Conservation (phyloP, 53 echinoderm and acorn worm genomes). For the Crossaster papposus region DNA sequence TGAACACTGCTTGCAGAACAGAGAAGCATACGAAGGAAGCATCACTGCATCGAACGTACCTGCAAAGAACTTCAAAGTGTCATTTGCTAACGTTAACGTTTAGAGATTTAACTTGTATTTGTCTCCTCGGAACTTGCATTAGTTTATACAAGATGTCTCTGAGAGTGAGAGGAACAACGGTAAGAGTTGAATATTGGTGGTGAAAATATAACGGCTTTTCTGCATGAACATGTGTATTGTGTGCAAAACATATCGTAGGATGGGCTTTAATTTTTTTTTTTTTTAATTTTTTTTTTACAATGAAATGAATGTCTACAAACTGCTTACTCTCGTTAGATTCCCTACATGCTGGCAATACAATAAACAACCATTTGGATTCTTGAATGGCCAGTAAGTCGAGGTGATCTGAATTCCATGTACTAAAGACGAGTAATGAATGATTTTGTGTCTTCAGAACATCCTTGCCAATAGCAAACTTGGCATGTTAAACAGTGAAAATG, state of each 20-base stretch:
- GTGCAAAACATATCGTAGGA: not conserved
- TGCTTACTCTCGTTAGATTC: too few relatives aligned
- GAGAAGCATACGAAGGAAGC: not conserved
- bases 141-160: slow-evolving; percentile 19
- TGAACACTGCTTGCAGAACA: not conserved
- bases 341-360: not conserved
- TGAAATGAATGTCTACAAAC: too few relatives aligned
- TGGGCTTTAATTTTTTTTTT: too few relatives aligned
- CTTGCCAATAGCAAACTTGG: slow-evolving; percentile 42
- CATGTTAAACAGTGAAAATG: slow-evolving; percentile 65
- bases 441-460: slow-evolving; percentile 19
- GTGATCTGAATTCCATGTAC: too few relatives aligned
- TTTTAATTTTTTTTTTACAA: too few relatives aligned
- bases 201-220: not conserved
- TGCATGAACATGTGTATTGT: too few relatives aligned
- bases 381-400: too few relatives aligned
- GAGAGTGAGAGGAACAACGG: slow-evolving; percentile 36
- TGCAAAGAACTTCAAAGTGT: not conserved
- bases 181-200: not conserved
- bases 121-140: not conserved
- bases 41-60: not conserved
- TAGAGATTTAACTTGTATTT: not conserved
- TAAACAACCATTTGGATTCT: too few relatives aligned
- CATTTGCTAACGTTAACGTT: too few relatives aligned
- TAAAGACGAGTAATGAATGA: not conserved